Evolutionary conservation across 2,113 vertebrate genomes (phyloP), one percentile per base, ranked within the genome.

Genomic region (Neodon shergylaensis): DNA sequence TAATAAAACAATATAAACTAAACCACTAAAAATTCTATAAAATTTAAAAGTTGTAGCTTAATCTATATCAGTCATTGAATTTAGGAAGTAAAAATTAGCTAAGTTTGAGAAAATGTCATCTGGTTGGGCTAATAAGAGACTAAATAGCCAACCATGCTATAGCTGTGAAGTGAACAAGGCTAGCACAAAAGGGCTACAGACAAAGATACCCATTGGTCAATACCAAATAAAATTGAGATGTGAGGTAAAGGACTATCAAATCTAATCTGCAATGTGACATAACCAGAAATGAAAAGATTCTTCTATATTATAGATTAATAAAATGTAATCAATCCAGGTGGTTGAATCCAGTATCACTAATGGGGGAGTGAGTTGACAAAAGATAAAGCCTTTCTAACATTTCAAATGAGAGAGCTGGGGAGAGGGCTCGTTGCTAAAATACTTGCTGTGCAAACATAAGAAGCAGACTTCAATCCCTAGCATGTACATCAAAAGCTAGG

Each of bases 11-110:
- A 92, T 63, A 42, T 74, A 52, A 91, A 93, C 61, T 81, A 85
- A n/a, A 49, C 31, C 79, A 92, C 73, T 94, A 68, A 63, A 94
- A 89, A 86, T 26, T 84, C 54, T 73, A 7, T 63, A 58, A 63
- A 26, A 79, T 96, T 83, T 87, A 63, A 89, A 95, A 72, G 72
- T 90, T 49, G 68, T 33, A 89, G 90, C 49, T 76, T 85, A 90
- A 90, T 17, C 74, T 88, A 77, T 49, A 70, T 33, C 33, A 89
- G 17, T 72, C 72, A 49, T 3, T 88, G 72, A 92, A 82, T 42
- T 82, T 61, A 76, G 65, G 83, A 85, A 92, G 44, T 70, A 92
- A 92, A 78, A 73, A 49, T 72, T 42, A 92, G 44, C 52, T 90
- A 39, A 72, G 4, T 26, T 28, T 52, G 44, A 94, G 42, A 47